Percentiles rank a stretch among this genome's conserved stretches.
These are phyloP conservation scores for Lasioglossum lativentre DNA, from an alignment of 2,888 invertebrate genomes.

Conservation along the genomic window DNA sequence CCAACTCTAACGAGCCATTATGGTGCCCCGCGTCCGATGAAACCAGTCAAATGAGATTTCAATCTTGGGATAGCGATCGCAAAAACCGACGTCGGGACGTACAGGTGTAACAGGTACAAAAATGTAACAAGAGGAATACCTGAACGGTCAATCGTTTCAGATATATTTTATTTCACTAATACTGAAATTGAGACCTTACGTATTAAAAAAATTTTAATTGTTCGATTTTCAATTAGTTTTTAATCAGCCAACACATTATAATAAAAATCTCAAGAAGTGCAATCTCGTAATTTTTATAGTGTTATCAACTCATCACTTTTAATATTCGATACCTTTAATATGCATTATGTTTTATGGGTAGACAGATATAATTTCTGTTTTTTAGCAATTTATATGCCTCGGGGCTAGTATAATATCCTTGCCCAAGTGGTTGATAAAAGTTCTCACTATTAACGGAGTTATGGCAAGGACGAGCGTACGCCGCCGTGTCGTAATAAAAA, in stretches of 20 bases:
- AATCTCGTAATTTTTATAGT: no score
- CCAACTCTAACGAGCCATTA: constrained; percentile 62
- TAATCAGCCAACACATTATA: no score
- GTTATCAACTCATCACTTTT: no score
- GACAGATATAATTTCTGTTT: no score
- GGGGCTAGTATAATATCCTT: not conserved
- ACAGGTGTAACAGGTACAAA: not conserved
- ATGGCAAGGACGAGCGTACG: not conserved
- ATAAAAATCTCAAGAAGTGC: not conserved
- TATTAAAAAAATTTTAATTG: not conserved
- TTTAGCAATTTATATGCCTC: not conserved
- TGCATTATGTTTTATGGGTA: no score
- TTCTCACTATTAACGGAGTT: not conserved
- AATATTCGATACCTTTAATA: no score
- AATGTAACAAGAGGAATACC: constrained; percentile 35
- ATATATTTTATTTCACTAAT: no score
- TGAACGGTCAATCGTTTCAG: constrained; percentile 48
- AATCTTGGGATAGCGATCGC: constrained; percentile 65
- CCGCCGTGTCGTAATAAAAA: not conserved
- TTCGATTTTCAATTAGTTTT: not conserved
- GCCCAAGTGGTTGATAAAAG: not conserved
- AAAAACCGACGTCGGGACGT: constrained; percentile 17
- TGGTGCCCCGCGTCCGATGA: constrained; percentile 60
- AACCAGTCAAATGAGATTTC: constrained; percentile 62
- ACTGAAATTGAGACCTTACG: not conserved